Percentiles rank a stretch among this genome's conserved stretches.
These are phyloP conservation scores for Oegoconia quadripuncta DNA, from an alignment of 2,888 invertebrate species.

Conservation along the genomic window DNA sequence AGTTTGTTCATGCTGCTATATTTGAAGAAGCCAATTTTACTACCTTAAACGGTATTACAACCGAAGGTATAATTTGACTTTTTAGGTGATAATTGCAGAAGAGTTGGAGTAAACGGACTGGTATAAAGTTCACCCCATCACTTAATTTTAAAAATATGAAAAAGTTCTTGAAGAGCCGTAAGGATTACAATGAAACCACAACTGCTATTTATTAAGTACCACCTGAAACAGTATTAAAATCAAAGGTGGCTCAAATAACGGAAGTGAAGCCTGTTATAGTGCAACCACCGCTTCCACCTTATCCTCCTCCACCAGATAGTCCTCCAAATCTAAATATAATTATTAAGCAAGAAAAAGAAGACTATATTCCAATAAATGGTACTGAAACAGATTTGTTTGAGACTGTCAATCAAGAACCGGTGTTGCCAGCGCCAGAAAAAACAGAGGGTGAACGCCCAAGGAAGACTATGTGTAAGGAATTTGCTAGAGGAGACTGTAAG, in stretches of 20 bases:
- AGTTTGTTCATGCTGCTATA: no score
- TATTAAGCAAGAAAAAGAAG: constrained; percentile 39
- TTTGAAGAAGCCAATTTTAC: no score
- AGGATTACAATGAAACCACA: constrained; percentile 7
- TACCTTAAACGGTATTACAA: no score
- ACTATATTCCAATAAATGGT: constrained; percentile 28
- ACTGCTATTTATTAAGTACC: neutral
- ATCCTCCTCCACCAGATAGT: constrained; percentile 42
- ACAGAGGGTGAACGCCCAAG: constrained; percentile 4
- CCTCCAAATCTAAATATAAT: constrained; percentile 22
- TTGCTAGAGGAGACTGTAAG: constrained; percentile 47
- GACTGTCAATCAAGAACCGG: neutral
- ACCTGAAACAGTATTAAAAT: neutral
- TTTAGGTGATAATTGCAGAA: constrained; percentile 20
- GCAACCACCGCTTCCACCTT: constrained; percentile 43
- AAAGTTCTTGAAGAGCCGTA: constrained; percentile 40
- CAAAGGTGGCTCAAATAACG: neutral
- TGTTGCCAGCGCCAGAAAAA: neutral
- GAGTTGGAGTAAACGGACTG: constrained; percentile 40
- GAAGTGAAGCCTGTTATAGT: constrained; percentile 7
- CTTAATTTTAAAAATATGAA: constrained; percentile 60
- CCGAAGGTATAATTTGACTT: no score
- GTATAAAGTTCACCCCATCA: constrained; percentile 47
- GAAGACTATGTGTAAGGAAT: constrained; percentile 49
- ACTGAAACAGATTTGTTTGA: neutral